Evolutionary conservation across 2,113 vertebrate species (phyloP).

Genomic region (Rhinoderma darwinii): DNA sequence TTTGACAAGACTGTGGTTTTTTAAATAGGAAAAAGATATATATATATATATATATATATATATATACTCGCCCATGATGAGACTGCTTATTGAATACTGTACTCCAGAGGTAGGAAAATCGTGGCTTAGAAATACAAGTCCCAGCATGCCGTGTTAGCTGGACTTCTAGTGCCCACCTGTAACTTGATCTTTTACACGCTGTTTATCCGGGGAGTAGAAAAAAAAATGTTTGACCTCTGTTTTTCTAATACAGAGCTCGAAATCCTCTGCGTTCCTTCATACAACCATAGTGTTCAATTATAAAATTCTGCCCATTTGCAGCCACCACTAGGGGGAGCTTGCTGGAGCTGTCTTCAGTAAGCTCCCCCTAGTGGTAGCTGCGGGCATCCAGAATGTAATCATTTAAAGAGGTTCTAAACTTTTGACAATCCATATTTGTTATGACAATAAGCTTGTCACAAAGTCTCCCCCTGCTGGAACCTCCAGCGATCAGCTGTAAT

Average conservation of each 20-base stretch:
- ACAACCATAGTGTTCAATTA: not conserved
- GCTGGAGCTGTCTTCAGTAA: not conserved
- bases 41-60: not conserved
- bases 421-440: no score
- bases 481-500: no score
- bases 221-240: not conserved
- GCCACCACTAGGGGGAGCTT: not conserved
- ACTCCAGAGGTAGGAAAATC: not conserved
- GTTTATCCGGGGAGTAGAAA: not conserved
- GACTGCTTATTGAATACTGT: not conserved
- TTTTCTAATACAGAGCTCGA: no score
- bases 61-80: not conserved
- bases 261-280: no score
- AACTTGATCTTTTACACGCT: not conserved
- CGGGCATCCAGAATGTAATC: no score
- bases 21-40: not conserved
- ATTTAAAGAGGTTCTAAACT: no score
- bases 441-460: no score
- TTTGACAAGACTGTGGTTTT: not conserved
- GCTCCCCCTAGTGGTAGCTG: not conserved
- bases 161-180: no score
- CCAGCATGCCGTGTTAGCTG: not conserved
- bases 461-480: no score
- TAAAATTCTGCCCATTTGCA: no score
- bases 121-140: not conserved